Conservation (phyloP, 1,140 invertebrate species). For the Sycophaga agraensis region DNA sequence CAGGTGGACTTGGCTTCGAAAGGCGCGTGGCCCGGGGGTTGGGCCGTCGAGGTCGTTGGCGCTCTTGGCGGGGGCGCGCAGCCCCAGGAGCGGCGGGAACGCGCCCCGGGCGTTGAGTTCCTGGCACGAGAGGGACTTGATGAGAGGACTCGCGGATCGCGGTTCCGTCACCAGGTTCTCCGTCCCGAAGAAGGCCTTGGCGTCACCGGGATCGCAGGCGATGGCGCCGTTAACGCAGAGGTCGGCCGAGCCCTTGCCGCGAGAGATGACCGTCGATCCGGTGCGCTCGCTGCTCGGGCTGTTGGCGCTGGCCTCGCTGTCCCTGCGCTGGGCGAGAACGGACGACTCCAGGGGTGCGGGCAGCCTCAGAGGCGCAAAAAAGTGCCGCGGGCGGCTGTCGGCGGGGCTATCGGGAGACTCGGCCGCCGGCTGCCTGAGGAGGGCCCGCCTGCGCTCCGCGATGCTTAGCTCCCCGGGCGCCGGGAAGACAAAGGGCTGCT, state of each 20-base stretch:
- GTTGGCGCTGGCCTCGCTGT: slow-evolving; percentile 33
- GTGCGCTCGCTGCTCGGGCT: slow-evolving; percentile 43
- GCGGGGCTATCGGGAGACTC: slow-evolving; percentile 1
- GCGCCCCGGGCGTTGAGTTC: too few relatives aligned
- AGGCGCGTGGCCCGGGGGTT: slow-evolving; percentile 29
- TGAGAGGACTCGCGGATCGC: slow-evolving; percentile 29
- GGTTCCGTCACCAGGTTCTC: slow-evolving; percentile 35
- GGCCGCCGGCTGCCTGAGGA: neutral
- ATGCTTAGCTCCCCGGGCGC: too few relatives aligned
- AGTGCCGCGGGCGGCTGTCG: slow-evolving; percentile 47
- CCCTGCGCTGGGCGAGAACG: too few relatives aligned
- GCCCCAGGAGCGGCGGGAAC: too few relatives aligned
- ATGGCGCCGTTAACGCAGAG: slow-evolving; percentile 43
- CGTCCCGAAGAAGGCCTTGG: slow-evolving; percentile 36
- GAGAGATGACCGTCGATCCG: slow-evolving; percentile 39
- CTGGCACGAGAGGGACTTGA: slow-evolving; percentile 49
- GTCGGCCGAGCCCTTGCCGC: slow-evolving; percentile 45
- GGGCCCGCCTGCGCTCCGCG: too few relatives aligned
- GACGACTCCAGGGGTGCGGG: too few relatives aligned
- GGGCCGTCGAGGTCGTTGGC: slow-evolving; percentile 45
- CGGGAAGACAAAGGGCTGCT: slow-evolving; percentile 46
- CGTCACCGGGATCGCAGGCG: slow-evolving; percentile 15
- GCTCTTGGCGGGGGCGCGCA: slow-evolving; percentile 36
- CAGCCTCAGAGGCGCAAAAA: slow-evolving; percentile 56
- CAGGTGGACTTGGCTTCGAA: slow-evolving; percentile 42